Evolutionary conservation across 1,140 invertebrate species (phyloP).

Genomic region (Lepidotrigona ventralis): DNA sequence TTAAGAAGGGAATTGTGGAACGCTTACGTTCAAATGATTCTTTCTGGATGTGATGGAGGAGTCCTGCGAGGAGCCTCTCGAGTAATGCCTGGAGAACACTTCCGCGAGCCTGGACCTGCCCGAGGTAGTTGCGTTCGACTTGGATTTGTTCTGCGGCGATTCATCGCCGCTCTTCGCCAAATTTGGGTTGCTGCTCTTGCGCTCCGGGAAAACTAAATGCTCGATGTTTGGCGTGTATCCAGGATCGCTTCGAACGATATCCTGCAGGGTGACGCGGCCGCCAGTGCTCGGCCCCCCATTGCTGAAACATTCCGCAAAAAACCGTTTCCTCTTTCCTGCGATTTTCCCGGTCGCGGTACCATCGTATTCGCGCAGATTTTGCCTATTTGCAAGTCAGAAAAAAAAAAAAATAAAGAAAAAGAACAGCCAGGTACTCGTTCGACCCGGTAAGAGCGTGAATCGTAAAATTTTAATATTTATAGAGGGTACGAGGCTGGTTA

Average conservation of each 20-base stretch:
- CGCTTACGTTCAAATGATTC: slow-evolving; percentile 74
- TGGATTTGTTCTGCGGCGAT: slow-evolving; percentile 68
- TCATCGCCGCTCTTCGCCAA: slow-evolving; percentile 63
- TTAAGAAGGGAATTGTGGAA: not conserved
- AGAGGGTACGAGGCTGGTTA: too few species aligned
- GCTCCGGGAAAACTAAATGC: slow-evolving; percentile 81
- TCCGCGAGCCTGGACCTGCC: slow-evolving; percentile 79
- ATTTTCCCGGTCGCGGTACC: not conserved
- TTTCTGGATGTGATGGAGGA: slow-evolving; percentile 66
- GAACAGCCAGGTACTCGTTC: not conserved
- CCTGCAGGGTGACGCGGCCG: slow-evolving; percentile 73
- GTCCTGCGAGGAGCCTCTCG: slow-evolving; percentile 73
- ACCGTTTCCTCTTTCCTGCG: not conserved
- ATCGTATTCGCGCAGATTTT: not conserved
- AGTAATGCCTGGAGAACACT: slow-evolving; percentile 77
- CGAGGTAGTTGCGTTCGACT: slow-evolving; percentile 61
- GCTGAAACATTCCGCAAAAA: slow-evolving; percentile 59
- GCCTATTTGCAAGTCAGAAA: not conserved
- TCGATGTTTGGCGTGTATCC: slow-evolving; percentile 83
- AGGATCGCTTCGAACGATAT: slow-evolving; percentile 78
- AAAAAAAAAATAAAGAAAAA: too few species aligned
- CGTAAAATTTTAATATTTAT: slow-evolving; percentile 22
- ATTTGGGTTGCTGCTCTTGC: slow-evolving; percentile 79
- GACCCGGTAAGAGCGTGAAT: not conserved
- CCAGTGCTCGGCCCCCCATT: slow-evolving; percentile 68